Conservation (phyloP, 2,888 invertebrate species). For the Xylocampa areola region DNA sequence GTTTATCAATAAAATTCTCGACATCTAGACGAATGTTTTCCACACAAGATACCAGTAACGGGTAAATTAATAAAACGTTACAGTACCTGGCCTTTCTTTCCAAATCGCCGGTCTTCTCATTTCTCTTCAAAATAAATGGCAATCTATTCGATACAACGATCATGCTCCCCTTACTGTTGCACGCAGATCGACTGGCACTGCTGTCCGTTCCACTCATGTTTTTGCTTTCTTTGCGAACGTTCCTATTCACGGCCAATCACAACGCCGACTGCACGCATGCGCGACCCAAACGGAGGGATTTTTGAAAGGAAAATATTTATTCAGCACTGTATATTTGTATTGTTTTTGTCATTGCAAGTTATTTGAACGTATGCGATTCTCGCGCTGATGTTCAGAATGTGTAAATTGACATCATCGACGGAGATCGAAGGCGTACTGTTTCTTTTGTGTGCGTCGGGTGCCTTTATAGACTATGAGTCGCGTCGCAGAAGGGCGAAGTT, state of each 20-base stretch:
- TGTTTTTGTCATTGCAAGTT: constrained; percentile 74
- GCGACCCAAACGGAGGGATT: constrained; percentile 75
- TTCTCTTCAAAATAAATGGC: constrained; percentile 95
- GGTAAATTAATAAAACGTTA: constrained; percentile 11
- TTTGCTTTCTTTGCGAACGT: constrained; percentile 69
- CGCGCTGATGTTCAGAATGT: constrained; percentile 67
- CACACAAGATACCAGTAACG: not conserved
- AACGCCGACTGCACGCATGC: constrained; percentile 78
- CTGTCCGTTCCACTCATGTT: constrained; percentile 79
- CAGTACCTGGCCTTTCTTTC: constrained; percentile 95
- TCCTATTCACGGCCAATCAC: constrained; percentile 82
- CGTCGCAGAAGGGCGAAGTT: constrained; percentile 82
- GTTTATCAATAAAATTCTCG: not conserved
- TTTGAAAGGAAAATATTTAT: constrained; percentile 68
- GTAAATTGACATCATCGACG: constrained; percentile 82
- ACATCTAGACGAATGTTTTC: not conserved
- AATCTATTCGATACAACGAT: constrained; percentile 97
- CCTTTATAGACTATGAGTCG: constrained; percentile 85
- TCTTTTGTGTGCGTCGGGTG: constrained; percentile 78
- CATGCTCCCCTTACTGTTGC: constrained; percentile 92
- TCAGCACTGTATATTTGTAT: constrained; percentile 68
- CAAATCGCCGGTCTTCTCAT: constrained; percentile 92
- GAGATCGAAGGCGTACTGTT: constrained; percentile 84
- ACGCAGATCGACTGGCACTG: constrained; percentile 78
- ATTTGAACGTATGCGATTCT: constrained; percentile 45